phyloP scores from a whole-genome alignment of 1,140 invertebrate species.

The Bombus ignitus region DNA sequence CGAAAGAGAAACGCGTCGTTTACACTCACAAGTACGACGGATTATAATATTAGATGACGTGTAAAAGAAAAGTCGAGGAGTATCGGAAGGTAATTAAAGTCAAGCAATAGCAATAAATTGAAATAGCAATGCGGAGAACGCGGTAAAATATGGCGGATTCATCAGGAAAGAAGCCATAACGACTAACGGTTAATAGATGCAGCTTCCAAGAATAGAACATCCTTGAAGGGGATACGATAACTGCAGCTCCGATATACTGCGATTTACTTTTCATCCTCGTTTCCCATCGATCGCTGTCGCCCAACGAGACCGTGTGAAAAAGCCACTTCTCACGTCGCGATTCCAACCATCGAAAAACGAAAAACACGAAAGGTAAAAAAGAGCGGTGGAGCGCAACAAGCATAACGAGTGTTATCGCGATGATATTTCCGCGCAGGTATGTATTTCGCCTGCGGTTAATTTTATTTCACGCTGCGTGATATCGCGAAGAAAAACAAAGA shows the following conservation, averaged over 20 bases:
- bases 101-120: constrained; percentile 13
- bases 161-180: constrained; percentile 71
- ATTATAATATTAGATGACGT: not conserved
- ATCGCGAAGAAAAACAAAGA: not conserved
- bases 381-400: not conserved
- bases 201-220: constrained; percentile 77
- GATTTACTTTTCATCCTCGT: constrained; percentile 62
- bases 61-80: not conserved
- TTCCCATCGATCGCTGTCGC: constrained; percentile 48
- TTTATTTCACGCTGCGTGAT: not conserved
- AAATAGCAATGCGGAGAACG: not conserved
- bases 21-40: not conserved
- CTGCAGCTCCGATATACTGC: constrained; percentile 72
- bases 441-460: not conserved
- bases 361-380: not conserved
- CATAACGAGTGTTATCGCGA: constrained; percentile 6
- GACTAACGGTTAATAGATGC: constrained; percentile 73
- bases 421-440: not conserved
- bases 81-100: constrained; percentile 10
- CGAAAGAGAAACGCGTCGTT: not conserved
- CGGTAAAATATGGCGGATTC: constrained; percentile 46
- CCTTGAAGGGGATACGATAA: constrained; percentile 73
- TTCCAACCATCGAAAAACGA: constrained; percentile 34
- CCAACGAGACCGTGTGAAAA: constrained; percentile 63
- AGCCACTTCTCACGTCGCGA: constrained; percentile 53